Evolutionary conservation across 2,888 invertebrate species (phyloP).

Genomic region (Drosophila flavopinicola): DNA sequence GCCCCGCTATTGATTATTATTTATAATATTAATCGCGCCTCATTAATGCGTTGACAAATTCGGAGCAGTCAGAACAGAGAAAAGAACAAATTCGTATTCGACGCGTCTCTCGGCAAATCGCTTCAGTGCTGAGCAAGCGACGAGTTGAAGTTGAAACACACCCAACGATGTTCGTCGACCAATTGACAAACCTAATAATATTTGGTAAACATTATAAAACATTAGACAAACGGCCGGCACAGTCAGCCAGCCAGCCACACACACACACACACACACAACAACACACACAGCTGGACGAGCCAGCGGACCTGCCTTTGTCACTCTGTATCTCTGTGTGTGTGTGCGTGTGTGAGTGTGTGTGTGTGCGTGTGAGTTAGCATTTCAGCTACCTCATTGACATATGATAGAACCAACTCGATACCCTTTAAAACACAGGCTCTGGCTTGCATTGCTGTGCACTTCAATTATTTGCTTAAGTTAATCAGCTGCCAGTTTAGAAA

Average conservation of each 20-base stretch:
- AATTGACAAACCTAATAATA: conserved; percentile 82
- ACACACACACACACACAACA: conserved; percentile 3
- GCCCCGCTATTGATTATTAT: conserved; percentile 20
- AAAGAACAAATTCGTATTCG: conserved; percentile 17
- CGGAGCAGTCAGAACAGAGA: conserved; percentile 34
- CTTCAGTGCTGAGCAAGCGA: conserved; percentile 64
- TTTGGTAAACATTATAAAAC: conserved; percentile 83
- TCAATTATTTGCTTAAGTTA: conserved; percentile 36
- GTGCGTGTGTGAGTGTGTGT: conserved; percentile 13
- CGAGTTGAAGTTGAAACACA: conserved; percentile 79
- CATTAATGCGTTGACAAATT: conserved; percentile 41
- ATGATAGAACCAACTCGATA: conserved; percentile 25
- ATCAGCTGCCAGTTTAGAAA: conserved; percentile 13
- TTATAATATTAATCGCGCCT: conserved; percentile 17
- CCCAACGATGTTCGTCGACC: conserved; percentile 82
- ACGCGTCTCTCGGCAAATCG: conserved; percentile 65
- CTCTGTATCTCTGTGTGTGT: conserved; percentile 14
- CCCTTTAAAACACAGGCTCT: conserved; percentile 38
- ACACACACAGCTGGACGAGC: conserved; percentile 1
- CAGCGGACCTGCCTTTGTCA: conserved; percentile 28
- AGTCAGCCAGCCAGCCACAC: conserved; percentile 15
- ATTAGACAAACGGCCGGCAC: conserved; percentile 57
- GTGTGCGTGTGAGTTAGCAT: conserved; percentile 19
- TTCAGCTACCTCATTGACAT: conserved; percentile 27
- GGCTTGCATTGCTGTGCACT: conserved; percentile 32